A percentile compares a stretch with the other conserved stretches of the same genome.
phyloP scores from a whole-genome alignment of 2,888 invertebrate species.

The Drosophila atripex region DNA sequence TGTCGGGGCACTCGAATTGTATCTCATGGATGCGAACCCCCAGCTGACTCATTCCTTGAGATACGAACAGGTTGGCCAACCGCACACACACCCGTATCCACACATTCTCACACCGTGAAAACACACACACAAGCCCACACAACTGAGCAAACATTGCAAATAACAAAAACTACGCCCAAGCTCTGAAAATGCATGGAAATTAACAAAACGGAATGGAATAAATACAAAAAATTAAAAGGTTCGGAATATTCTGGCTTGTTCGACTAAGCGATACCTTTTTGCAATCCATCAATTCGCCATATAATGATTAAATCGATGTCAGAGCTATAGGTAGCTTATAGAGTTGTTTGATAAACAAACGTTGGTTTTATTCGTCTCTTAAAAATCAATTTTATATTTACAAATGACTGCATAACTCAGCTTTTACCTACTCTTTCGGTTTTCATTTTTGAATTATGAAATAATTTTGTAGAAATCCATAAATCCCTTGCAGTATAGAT shows the following conservation, averaged over 20 bases:
- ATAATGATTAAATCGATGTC: too few relatives aligned
- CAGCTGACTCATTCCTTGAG: conserved; percentile 41
- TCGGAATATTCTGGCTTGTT: conserved; percentile 1
- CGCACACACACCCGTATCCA: conserved; percentile 14
- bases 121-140: conserved; percentile 6
- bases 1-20: conserved; percentile 25
- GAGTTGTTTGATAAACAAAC: background rate
- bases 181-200: conserved; percentile 46
- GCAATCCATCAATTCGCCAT: background rate
- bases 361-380: too few relatives aligned
- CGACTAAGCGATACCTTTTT: conserved; percentile 24
- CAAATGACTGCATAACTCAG: too few relatives aligned
- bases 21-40: conserved; percentile 42
- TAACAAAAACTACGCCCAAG: conserved; percentile 40
- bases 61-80: conserved; percentile 32
- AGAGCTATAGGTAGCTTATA: too few relatives aligned
- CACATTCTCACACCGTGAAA: conserved; percentile 7
- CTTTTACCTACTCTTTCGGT: too few relatives aligned
- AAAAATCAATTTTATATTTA: too few relatives aligned
- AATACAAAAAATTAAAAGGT: conserved; percentile 28
- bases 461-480: too few relatives aligned
- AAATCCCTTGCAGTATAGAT: too few relatives aligned
- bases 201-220: conserved; percentile 36
- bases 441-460: too few relatives aligned
- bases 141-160: conserved; percentile 42